Percentiles rank a stretch among this genome's conserved stretches.
phyloP scores from a whole-genome alignment of 1,140 invertebrate species.

The Listronotus oregonensis region DNA sequence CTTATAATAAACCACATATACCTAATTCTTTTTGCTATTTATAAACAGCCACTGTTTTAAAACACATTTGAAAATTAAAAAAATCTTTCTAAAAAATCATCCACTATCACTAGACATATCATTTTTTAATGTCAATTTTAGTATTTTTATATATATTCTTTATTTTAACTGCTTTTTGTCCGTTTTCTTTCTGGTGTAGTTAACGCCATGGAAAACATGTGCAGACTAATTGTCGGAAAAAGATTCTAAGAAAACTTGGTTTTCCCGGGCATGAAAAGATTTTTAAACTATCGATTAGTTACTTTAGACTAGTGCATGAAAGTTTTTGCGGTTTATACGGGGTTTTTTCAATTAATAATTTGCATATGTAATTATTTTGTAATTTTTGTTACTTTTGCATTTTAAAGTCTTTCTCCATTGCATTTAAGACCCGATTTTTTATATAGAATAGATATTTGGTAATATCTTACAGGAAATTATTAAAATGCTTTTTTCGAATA shows the following conservation, averaged over 20 bases:
- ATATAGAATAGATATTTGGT: no score
- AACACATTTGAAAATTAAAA: not conserved
- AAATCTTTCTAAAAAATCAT: not conserved
- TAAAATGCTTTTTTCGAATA: no score
- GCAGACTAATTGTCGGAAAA: not conserved
- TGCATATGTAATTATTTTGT: no score
- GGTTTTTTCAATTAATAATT: no score
- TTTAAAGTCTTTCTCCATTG: no score
- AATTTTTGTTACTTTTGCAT: no score
- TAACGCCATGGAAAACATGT: not conserved
- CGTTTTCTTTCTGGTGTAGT: not conserved
- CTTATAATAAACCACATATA: no score
- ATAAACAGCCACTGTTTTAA: not conserved
- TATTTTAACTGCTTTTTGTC: not conserved
- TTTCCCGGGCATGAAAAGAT: not conserved
- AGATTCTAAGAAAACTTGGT: not conserved
- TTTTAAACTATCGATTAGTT: conserved; percentile 5
- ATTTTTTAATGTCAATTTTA: not conserved
- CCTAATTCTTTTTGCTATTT: no score
- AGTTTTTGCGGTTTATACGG: not conserved
- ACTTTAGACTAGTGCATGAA: not conserved
- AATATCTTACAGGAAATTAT: no score
- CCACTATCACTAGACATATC: not conserved
- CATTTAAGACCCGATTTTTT: no score
- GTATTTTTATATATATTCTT: not conserved